A percentile compares a stretch with the other conserved stretches of the same genome.
These are phyloP conservation scores for Ganaspis sp. DNA, from an alignment of 1,140 invertebrate genomes.

Conservation along the genomic window DNA sequence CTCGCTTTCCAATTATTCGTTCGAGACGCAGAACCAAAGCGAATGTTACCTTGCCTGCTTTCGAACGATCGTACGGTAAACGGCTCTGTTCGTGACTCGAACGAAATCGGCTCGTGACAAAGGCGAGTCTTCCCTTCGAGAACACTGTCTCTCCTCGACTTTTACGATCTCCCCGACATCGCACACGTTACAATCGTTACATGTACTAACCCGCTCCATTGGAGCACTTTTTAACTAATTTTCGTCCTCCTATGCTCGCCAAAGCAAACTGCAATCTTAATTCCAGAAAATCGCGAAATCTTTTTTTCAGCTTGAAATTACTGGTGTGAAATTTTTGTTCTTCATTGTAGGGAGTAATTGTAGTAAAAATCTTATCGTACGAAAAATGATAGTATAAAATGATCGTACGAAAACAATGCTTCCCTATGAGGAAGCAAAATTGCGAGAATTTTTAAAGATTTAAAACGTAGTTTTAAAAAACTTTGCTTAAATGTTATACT, in stretches of 20 bases:
- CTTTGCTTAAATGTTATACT: not conserved
- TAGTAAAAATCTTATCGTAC: no score
- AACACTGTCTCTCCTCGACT: conserved; percentile 32
- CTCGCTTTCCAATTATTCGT: conserved; percentile 39
- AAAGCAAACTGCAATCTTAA: not conserved
- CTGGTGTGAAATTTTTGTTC: no score
- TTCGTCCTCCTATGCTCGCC: conserved; percentile 1
- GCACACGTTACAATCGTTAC: conserved; percentile 20
- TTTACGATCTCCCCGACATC: conserved; percentile 17
- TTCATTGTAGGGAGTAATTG: no score
- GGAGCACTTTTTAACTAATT: not conserved
- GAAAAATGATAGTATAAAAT: no score
- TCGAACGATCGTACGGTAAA: conserved; percentile 27
- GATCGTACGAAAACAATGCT: no score
- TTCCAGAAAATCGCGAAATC: no score
- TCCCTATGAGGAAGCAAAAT: no score
- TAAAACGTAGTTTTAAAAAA: no score
- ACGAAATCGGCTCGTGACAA: conserved; percentile 26
- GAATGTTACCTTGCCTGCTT: conserved; percentile 30
- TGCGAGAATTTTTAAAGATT: no score
- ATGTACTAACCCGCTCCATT: not conserved
- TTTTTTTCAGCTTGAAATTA: no score
- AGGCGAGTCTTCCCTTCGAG: conserved; percentile 18
- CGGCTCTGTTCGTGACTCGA: conserved; percentile 28
- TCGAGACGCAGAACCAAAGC: conserved; percentile 32